Percentiles rank a stretch among this genome's conserved stretches.
Evolutionary conservation across 2,113 vertebrate species (phyloP).

Genomic region (Polyodon spathula): DNA sequence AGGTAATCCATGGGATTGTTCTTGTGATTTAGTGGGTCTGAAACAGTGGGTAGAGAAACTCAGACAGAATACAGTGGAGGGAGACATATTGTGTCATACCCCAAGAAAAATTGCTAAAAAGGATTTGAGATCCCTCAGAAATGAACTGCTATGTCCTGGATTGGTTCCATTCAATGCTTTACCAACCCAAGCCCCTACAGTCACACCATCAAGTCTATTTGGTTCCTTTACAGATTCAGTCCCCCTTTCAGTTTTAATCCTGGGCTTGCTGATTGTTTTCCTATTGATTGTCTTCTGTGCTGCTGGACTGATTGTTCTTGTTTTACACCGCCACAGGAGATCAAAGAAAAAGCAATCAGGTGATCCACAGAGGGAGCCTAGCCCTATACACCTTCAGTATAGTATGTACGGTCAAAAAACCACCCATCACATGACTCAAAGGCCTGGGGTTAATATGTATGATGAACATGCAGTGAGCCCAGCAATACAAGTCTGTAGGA

Average conservation of each 20-base stretch:
- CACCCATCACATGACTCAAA: slow-evolving; percentile 79
- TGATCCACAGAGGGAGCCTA: slow-evolving; percentile 75
- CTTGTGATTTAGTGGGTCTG: slow-evolving; percentile 83
- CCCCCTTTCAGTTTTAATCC: slow-evolving; percentile 89
- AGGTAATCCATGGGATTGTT: slow-evolving; percentile 95
- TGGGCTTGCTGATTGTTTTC: slow-evolving; percentile 81
- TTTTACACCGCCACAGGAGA: slow-evolving; percentile 74
- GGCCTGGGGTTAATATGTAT: slow-evolving; percentile 63
- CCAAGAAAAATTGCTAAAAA: slow-evolving; percentile 69
- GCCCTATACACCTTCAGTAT: slow-evolving; percentile 87
- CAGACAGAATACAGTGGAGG: slow-evolving; percentile 67
- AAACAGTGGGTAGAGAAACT: slow-evolving; percentile 91
- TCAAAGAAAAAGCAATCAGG: slow-evolving; percentile 77
- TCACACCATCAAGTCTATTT: slow-evolving; percentile 49
- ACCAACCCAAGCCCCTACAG: slow-evolving; percentile 51
- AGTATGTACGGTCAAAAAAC: slow-evolving; percentile 96
- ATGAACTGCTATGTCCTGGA: slow-evolving; percentile 75
- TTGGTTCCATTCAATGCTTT: slow-evolving; percentile 64
- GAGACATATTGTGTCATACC: slow-evolving; percentile 77
- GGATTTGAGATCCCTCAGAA: slow-evolving; percentile 72
- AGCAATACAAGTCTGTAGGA: slow-evolving; percentile 81
- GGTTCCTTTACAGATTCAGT: slow-evolving; percentile 72
- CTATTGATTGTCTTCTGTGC: slow-evolving; percentile 86
- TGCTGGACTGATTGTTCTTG: slow-evolving; percentile 81
- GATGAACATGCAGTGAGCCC: slow-evolving; percentile 79